phyloP scores from a whole-genome alignment of 2,888 invertebrate genomes.

The Pyrrhosoma nymphula region DNA sequence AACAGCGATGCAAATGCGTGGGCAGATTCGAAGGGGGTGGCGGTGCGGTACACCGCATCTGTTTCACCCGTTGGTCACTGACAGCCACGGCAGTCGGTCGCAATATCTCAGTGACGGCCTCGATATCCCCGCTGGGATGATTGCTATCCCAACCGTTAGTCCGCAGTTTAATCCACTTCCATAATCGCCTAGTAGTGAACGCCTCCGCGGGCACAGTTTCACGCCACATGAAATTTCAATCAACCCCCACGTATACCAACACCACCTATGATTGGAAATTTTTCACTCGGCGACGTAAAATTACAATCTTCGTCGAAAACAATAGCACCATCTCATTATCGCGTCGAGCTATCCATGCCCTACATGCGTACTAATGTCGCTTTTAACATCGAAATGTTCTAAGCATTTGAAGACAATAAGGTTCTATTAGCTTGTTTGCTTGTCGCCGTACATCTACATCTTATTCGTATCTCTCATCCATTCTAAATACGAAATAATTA shows the following conservation, averaged over 20 bases:
- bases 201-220: background rate
- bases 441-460: too few species aligned
- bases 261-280: background rate
- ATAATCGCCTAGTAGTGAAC: background rate
- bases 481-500: too few species aligned
- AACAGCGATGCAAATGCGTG: background rate
- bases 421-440: too few species aligned
- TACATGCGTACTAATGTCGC: too few species aligned
- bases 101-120: background rate
- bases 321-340: background rate
- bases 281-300: background rate
- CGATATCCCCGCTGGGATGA: background rate
- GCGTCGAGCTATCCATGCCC: too few species aligned
- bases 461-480: too few species aligned
- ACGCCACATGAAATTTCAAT: background rate
- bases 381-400: too few species aligned
- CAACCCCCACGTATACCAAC: background rate
- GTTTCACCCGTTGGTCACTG: background rate
- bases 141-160: background rate
- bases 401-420: too few species aligned
- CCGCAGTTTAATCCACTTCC: background rate
- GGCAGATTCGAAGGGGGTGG: background rate
- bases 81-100: background rate
- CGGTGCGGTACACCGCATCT: background rate
- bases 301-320: background rate